A percentile compares a stretch with the other conserved stretches of the same genome.
Conservation (phyloP, 2,888 invertebrate genomes). For the Tenthredo livida region DNA sequence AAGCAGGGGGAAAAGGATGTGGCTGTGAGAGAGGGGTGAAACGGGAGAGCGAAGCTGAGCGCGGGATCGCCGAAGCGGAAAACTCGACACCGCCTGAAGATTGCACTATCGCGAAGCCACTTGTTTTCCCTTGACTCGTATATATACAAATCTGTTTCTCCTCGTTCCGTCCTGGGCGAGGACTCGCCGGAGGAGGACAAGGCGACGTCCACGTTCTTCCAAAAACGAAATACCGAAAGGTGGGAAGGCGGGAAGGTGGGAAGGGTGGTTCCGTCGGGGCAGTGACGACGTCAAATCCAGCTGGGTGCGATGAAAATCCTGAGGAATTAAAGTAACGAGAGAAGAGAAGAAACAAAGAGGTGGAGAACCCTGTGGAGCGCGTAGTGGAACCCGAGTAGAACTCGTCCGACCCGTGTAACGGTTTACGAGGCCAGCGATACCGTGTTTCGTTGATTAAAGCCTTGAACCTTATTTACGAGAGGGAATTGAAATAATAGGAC, state of each 20-base stretch:
- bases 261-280: slow-evolving; percentile 11
- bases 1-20: slow-evolving; percentile 41
- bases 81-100: slow-evolving; percentile 74
- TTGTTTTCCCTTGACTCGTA: slow-evolving; percentile 68
- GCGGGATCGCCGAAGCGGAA: slow-evolving; percentile 71
- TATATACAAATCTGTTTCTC: slow-evolving; percentile 69
- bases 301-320: slow-evolving; percentile 48
- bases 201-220: neutral
- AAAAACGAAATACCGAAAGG: neutral
- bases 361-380: slow-evolving; percentile 33
- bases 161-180: neutral
- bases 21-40: slow-evolving; percentile 43
- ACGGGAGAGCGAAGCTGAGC: slow-evolving; percentile 54
- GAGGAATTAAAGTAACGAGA: slow-evolving; percentile 49
- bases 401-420: slow-evolving; percentile 50
- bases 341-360: slow-evolving; percentile 19
- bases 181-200: too few species aligned
- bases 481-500: slow-evolving; percentile 49
- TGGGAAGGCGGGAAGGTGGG: neutral
- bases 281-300: slow-evolving; percentile 44
- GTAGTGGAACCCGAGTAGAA: slow-evolving; percentile 27
- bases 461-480: slow-evolving; percentile 56
- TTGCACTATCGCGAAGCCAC: slow-evolving; percentile 73
- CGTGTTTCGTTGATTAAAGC: slow-evolving; percentile 70
- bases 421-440: slow-evolving; percentile 61